These are phyloP conservation scores for Azorinus chamasolen DNA, from an alignment of 2,888 invertebrate species.

Conservation along the genomic window DNA sequence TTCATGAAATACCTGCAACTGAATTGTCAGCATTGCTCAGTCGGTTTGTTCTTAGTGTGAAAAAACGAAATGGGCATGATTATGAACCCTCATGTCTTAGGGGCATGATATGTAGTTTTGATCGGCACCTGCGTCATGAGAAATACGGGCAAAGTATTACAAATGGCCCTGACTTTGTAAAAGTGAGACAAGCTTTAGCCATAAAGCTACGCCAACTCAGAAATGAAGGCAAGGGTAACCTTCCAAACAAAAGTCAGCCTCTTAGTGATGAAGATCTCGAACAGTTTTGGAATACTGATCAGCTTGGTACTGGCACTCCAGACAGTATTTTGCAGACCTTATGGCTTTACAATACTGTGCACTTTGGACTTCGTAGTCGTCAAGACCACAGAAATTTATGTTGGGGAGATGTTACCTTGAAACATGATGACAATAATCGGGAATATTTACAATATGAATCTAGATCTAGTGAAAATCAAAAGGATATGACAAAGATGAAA, in stretches of 20 bases:
- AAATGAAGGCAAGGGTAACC: background rate
- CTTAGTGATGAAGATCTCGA: background rate
- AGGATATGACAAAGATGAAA: conserved; percentile 36
- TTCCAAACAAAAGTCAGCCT: background rate
- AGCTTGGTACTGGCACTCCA: conserved; percentile 32
- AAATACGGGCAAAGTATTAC: background rate
- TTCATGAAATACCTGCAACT: no score
- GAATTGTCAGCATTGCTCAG: background rate
- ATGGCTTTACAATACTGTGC: conserved; percentile 43
- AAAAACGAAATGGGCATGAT: background rate
- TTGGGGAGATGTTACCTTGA: conserved; percentile 34
- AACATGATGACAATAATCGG: conserved; percentile 10
- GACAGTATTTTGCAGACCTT: conserved; percentile 36
- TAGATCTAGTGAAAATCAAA: conserved; percentile 35
- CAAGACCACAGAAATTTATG: conserved; percentile 46
- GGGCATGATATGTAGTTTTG: background rate
- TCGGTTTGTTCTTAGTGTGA: background rate
- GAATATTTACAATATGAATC: conserved; percentile 47
- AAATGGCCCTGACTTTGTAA: background rate
- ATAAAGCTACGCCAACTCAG: background rate
- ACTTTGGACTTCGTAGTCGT: conserved; percentile 32
- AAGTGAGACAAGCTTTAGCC: background rate
- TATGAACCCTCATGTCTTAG: background rate
- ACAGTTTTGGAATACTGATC: conserved; percentile 29
- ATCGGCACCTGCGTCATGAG: background rate